Percentiles rank a stretch among this genome's conserved stretches.
Evolutionary conservation across 2,888 invertebrate genomes (phyloP).

Genomic region (Melinaea marsaeus): DNA sequence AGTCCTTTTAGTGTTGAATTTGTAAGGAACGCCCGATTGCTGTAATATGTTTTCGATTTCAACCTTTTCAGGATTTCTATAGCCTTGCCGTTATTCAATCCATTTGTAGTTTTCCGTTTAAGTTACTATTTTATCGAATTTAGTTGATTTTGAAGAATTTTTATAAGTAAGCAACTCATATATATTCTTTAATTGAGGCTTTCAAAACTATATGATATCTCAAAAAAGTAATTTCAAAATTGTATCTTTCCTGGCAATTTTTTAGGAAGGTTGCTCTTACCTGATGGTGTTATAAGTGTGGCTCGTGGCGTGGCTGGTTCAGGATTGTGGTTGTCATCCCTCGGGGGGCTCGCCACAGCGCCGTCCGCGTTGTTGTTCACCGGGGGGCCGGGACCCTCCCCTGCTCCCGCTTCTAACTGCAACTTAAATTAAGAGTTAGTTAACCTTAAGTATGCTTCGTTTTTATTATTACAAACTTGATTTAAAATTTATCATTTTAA

Average conservation of each 20-base stretch:
- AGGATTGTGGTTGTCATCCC: conserved; percentile 73
- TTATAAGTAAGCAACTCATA: too few relatives aligned
- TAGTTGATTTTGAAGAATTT: background rate
- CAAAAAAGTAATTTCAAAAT: too few relatives aligned
- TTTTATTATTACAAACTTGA: too few relatives aligned
- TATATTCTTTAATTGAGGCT: too few relatives aligned
- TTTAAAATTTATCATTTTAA: too few relatives aligned
- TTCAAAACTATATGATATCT: too few relatives aligned
- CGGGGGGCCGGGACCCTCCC: conserved; percentile 69
- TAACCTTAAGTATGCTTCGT: too few relatives aligned
- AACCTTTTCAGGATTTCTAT: background rate
- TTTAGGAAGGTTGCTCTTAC: conserved; percentile 45
- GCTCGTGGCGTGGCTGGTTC: conserved; percentile 54
- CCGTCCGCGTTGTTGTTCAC: conserved; percentile 67
- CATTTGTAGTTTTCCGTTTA: background rate
- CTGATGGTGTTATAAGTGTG: conserved; percentile 77
- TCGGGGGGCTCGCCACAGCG: conserved; percentile 58
- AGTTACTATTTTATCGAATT: background rate
- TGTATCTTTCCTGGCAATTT: too few relatives aligned
- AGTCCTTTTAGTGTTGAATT: conserved; percentile 15
- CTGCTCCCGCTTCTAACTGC: conserved; percentile 64
- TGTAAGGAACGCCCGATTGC: conserved; percentile 1
- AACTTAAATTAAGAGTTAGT: conserved; percentile 41
- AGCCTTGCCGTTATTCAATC: background rate
- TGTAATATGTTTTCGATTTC: conserved; percentile 7